phyloP scores from a whole-genome alignment of 2,888 invertebrate genomes.

The Noctua janthe region DNA sequence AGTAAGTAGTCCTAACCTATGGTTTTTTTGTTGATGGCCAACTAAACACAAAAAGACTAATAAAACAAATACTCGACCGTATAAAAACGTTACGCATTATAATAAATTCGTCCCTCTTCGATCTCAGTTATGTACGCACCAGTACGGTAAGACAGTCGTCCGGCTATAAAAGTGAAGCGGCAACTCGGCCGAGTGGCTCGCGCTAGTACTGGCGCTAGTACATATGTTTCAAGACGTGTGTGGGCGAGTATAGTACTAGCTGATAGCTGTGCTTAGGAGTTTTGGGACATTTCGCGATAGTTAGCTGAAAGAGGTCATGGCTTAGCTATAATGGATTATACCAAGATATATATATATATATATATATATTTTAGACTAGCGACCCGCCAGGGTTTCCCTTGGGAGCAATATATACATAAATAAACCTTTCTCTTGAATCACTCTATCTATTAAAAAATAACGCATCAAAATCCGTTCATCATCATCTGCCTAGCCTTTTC shows the following conservation, averaged over 20 bases:
- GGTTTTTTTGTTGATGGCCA: too few species aligned
- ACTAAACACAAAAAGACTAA: neutral
- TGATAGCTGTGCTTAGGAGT: constrained; percentile 18
- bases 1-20: too few species aligned
- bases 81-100: neutral
- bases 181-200: constrained; percentile 65
- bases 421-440: too few species aligned
- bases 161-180: constrained; percentile 73
- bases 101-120: neutral
- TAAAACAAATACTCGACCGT: neutral
- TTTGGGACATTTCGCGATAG: neutral
- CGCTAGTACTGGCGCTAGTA: constrained; percentile 26
- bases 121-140: constrained; percentile 42
- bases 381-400: too few species aligned
- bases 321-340: neutral
- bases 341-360: neutral
- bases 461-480: too few species aligned
- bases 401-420: too few species aligned
- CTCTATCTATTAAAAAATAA: too few species aligned
- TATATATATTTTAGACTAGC: neutral
- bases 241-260: constrained; percentile 30
- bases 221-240: constrained; percentile 48
- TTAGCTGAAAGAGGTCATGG: neutral
- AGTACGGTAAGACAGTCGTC: constrained; percentile 70
- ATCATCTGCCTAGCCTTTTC: too few species aligned